Conservation (phyloP, 2,797 vertebrate genomes). For the Phataginus tricuspis region DNA sequence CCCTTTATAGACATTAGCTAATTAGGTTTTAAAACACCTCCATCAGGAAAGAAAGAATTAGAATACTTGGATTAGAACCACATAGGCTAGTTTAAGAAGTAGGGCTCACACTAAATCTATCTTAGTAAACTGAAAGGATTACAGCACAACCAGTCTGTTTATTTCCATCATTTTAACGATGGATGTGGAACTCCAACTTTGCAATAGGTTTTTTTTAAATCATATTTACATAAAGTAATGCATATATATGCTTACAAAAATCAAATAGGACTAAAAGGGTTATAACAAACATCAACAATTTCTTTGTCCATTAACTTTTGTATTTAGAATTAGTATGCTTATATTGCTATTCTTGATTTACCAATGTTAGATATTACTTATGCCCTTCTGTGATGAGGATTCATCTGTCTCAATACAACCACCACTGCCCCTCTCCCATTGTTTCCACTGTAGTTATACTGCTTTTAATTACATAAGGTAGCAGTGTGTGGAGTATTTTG, state of each 20-base stretch:
- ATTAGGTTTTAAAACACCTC: conserved; percentile 36
- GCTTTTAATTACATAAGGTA: neutral
- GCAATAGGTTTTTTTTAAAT: neutral
- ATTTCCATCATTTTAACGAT: neutral
- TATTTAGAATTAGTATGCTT: conserved; percentile 19
- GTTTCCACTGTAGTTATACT: neutral
- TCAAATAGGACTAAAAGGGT: neutral
- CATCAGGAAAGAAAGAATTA: conserved; percentile 33
- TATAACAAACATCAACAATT: neutral
- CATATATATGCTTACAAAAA: neutral
- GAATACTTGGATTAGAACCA: neutral
- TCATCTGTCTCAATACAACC: neutral
- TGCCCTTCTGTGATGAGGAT: neutral
- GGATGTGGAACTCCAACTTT: neutral
- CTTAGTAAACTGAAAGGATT: neutral
- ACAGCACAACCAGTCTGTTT: neutral
- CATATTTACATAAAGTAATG: neutral
- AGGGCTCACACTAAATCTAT: neutral
- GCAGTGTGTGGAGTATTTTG: neutral
- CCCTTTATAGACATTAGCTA: conserved; percentile 18
- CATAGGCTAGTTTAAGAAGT: conserved; percentile 8
- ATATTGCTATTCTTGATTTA: neutral
- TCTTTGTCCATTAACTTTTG: neutral
- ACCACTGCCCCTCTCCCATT: neutral
- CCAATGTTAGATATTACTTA: neutral